Base-by-base conservation (phyloP, 2,797 vertebrate genomes). In the Ibycter americanus region DNA sequence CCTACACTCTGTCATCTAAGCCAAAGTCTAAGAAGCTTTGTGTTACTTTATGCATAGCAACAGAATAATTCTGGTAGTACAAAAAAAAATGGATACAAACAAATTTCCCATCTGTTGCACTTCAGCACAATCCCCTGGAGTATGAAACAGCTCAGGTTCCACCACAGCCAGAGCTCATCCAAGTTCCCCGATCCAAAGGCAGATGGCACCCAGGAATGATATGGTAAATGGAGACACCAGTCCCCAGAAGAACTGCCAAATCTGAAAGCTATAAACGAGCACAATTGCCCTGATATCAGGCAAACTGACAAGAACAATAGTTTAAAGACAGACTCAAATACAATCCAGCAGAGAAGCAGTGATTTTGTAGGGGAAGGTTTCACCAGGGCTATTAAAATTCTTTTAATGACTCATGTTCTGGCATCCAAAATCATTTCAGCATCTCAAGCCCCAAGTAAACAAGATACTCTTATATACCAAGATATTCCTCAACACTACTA, bases 351-450 rank as follows among this genome's bases (percentile, higher is more conserved):
- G 68, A 52, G 71, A 67, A 54, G 46, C 38, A 70, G 61, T 58
- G 66, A 46, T 68, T 84, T 31, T 6, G n/a, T 1, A 72, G 62
- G 52, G 56, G 38, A 67, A 79, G 59, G 73, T n/a, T 66, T 49
- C 83, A 49, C n/a, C 65, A 66, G 42, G 56, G 79, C 42, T 65
- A 83, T 73, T 96, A 65, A 42, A 89, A 83, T 89, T 58, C 63
- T 6, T 59, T 5, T n/a, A 20, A 3, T 89, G 94, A 96, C 74
- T 91, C 91, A 89, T 9, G 13, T 65, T 68, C 87, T 61, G 93
- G 91, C 89, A 93, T 61, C 62, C 34, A 31, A 49, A 67, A 63
- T n/a, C 12, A 44, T 58, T 79, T 82, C 83, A 71, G 83, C 61
- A 62, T 90, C 80, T 84, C 83, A 15, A 62, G 62, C 17, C 67